These are phyloP conservation scores for Sarcophaga carnaria DNA, from an alignment of 2,888 invertebrate species.

Conservation along the genomic window DNA sequence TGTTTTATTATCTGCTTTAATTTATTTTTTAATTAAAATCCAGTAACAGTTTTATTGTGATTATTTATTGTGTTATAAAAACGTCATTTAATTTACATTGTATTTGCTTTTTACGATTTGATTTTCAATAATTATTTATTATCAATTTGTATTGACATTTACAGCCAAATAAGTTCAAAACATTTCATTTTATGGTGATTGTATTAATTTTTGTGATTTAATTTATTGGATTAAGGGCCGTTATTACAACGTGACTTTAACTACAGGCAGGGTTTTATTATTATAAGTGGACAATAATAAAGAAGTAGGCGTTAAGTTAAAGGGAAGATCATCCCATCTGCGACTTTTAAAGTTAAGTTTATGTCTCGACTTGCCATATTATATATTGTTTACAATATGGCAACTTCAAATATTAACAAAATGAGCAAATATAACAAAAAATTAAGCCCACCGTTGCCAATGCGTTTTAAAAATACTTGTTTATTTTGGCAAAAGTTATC, in stretches of 20 bases:
- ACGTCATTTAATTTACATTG: not conserved
- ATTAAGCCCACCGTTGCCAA: rapidly evolving
- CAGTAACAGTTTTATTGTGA: not conserved
- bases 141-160: slow-evolving; percentile 16
- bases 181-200: not conserved
- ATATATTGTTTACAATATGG: too few species aligned
- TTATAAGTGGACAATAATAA: too few species aligned
- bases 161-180: slow-evolving; percentile 36
- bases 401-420: too few species aligned
- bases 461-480: too few species aligned
- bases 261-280: too few species aligned
- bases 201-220: not conserved
- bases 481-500: too few species aligned
- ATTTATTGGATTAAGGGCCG: not conserved
- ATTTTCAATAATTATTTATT: not conserved
- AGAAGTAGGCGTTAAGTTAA: too few species aligned
- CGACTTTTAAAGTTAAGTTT: too few species aligned
- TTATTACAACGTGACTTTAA: too few species aligned
- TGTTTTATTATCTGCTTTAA: not conserved
- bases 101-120: slow-evolving; percentile 1
- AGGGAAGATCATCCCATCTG: too few species aligned
- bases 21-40: not conserved
- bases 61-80: not conserved
- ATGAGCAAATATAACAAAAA: too few species aligned
- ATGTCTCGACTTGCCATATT: too few species aligned